Evolutionary conservation across 2,113 vertebrate species (phyloP), one percentile per base, ranked within the genome.

Genomic region (Ranitomeya variabilis): DNA sequence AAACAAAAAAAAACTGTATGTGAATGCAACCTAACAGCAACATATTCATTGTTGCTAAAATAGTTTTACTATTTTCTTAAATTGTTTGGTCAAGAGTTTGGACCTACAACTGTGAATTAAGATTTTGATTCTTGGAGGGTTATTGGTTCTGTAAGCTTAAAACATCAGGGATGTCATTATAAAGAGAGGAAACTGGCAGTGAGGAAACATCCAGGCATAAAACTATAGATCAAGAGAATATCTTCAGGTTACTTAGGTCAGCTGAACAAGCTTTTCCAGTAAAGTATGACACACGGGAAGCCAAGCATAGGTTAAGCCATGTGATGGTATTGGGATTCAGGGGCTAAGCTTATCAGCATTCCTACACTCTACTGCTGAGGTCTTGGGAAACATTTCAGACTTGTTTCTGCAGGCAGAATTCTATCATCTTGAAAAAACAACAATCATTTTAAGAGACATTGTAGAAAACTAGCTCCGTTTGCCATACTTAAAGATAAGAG

Each of bases 161-260:
- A 82, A 74, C 59, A 71, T 71, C 4, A 81, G 62, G 55, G 62
- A 91, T 60, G 85, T 6, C 66, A 18, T 78, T 90, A 2, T 86
- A 76, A 80, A 4, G 67, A 85, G 26, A 57, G 86, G 90, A 91
- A 83, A 87, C 87, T 19, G 23, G 3, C 89, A 0, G 7, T 3
- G 4, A 90, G 87, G 57, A 91, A 91, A 90, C 87, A 71, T 83
- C 55, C 3, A 64, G 81, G 66, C 87, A 86, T 26, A 14, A 18
- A 84, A 84, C n/a, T 84, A 51, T 71, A 84, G 64, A 84, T 84
- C 82, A 84, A 55, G 69, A 85, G 60, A 76, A 74, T 60, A 66
- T 74, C 69, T 85, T 60, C 55, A 76, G 83, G 69, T 85, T 59
- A 55, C n/a, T 84, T 84, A 52, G 82, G 82, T 84, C 82, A 84